Percentiles rank a stretch among this genome's conserved stretches.
phyloP scores from a whole-genome alignment of 2,113 vertebrate genomes.

The Falcunculus frontatus region DNA sequence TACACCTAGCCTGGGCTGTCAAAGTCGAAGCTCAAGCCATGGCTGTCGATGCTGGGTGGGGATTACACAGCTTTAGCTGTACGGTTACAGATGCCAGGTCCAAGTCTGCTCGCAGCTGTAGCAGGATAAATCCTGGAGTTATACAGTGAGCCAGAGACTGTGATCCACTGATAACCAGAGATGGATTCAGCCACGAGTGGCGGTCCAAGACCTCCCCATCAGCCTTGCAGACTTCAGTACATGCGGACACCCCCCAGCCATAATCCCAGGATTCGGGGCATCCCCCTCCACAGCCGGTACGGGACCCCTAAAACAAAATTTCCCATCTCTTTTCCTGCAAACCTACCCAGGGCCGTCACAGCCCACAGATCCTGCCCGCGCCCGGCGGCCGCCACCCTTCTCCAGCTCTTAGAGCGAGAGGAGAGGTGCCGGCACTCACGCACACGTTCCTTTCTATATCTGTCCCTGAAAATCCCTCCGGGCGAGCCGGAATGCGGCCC shows the following conservation, averaged over 20 bases:
- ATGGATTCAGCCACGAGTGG: background rate
- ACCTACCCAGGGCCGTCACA: accelerated
- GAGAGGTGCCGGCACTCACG: background rate
- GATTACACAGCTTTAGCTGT: background rate
- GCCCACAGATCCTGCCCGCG: background rate
- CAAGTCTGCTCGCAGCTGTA: background rate
- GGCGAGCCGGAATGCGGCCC: background rate
- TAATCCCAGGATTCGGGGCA: accelerated
- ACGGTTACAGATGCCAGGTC: background rate
- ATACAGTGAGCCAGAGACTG: background rate
- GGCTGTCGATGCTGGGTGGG: background rate
- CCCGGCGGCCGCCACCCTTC: background rate
- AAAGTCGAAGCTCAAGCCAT: background rate
- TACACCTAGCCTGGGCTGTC: background rate
- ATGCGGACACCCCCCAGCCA: accelerated
- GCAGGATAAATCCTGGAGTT: background rate
- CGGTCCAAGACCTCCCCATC: accelerated
- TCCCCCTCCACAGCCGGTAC: accelerated
- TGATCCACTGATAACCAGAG: background rate
- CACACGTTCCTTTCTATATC: background rate
- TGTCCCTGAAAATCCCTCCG: background rate
- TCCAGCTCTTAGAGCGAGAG: background rate
- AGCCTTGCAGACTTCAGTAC: too few relatives aligned
- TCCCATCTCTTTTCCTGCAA: background rate
- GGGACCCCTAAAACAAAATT: background rate